Percentiles rank a stretch among this genome's conserved stretches.
These are phyloP conservation scores for Aporophyla nigra DNA, from an alignment of 2,888 invertebrate genomes.

Conservation along the genomic window DNA sequence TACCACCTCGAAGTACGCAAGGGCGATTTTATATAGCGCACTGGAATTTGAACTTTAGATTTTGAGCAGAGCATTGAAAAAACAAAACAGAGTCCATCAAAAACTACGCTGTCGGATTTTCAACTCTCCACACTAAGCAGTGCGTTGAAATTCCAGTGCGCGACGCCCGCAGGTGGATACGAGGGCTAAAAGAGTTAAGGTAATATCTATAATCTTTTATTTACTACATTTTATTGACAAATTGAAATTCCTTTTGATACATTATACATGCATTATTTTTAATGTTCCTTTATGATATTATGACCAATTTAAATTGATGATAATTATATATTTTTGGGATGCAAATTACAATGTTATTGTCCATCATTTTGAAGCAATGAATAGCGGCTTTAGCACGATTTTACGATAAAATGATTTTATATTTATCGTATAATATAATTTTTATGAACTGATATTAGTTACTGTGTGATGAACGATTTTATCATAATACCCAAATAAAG, in stretches of 20 bases:
- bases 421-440: neutral
- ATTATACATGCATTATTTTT: conserved; percentile 18
- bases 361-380: conserved; percentile 32
- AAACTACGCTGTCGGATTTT: too few species aligned
- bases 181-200: neutral
- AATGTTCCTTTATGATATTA: neutral
- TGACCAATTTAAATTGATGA: neutral
- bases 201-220: neutral
- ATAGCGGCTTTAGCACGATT: conserved; percentile 11
- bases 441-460: neutral
- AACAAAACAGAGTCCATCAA: too few species aligned
- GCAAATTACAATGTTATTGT: too few species aligned
- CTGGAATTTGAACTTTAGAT: too few species aligned
- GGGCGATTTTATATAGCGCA: too few species aligned
- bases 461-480: conserved; percentile 9
- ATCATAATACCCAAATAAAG: neutral
- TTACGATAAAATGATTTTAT: neutral
- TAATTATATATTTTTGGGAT: neutral
- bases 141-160: too few species aligned
- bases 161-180: too few species aligned
- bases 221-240: neutral
- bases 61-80: too few species aligned
- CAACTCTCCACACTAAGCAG: too few species aligned
- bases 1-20: neutral
- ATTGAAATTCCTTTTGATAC: neutral